phyloP scores from a whole-genome alignment of 2,797 vertebrate genomes.

The Rhinophrynus dorsalis region DNA sequence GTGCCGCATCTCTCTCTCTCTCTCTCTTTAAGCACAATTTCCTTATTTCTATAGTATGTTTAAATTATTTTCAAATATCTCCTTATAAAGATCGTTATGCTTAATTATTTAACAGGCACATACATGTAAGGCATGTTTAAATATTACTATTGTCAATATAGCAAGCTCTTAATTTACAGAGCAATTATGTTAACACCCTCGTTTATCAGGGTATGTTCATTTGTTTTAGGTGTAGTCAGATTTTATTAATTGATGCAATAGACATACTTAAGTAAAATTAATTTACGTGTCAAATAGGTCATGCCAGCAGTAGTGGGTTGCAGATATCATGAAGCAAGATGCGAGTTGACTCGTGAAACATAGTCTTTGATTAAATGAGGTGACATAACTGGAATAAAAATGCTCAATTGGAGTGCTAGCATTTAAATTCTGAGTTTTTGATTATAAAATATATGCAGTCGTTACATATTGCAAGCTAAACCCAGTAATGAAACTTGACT shows the following conservation, averaged over 20 bases:
- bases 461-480: too few relatives aligned
- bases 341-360: conserved; percentile 85
- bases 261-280: conserved; percentile 91
- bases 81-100: conserved; percentile 65
- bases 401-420: conserved; percentile 67
- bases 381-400: conserved; percentile 74
- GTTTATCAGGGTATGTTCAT: conserved; percentile 95
- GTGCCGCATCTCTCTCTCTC: too few relatives aligned
- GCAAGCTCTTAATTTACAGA: conserved; percentile 98
- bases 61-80: conserved; percentile 73
- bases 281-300: conserved; percentile 90
- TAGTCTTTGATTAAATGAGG: conserved; percentile 70
- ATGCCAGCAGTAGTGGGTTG: conserved; percentile 70
- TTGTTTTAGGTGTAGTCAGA: conserved; percentile 91
- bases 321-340: conserved; percentile 73
- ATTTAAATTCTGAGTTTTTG: not conserved
- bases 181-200: conserved; percentile 96
- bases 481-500: too few relatives aligned
- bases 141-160: conserved; percentile 87
- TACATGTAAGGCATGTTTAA: too few relatives aligned
- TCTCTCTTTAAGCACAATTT: too few relatives aligned
- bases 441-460: too few relatives aligned
- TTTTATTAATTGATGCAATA: conserved; percentile 96
- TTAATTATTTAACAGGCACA: conserved; percentile 84
- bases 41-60: too few relatives aligned